Evolutionary conservation across 2,888 invertebrate species (phyloP), one percentile per base, ranked within the genome.

Genomic region (Sylvicola cinctus): DNA sequence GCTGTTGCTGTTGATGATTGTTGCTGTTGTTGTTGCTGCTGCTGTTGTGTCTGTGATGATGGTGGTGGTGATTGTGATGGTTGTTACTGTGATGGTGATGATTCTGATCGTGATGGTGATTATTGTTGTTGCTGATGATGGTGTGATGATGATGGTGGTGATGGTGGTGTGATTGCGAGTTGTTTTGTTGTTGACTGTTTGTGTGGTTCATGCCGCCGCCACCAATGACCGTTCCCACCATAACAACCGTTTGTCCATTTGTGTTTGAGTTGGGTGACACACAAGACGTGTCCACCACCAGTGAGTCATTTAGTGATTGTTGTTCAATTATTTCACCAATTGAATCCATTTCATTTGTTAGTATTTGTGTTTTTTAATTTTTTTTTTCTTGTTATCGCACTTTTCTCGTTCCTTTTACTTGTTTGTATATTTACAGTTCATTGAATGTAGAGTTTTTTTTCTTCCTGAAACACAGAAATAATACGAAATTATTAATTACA

Each of bases 271-370:
- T 55, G 39, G 55, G 51, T 48, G 60, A 57, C 57, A 60, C 60
- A 52, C 60, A 57, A 52, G 58, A 55, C 41, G 65, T 46, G 37
- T 55, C 55, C 28, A 46, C 61, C 23, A 51, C 49, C 36, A 58
- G 43, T 36, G 56, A 54, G 48, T 65, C 63, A 47, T 58, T 60
- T 43, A 65, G 57, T 45, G 62, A 52, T 51, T 64, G 65, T 49
- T 63, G 62, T 50, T 66, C 65, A 49, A 67, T 65, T 56, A 68
- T 66, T 48, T 66, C 66, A 49, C 62, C 65, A 49, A 67, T 62
- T 48, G 65, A 64, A 49, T 67, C 66, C 66, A 67, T 67, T 35
- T 38, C 15, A n/a, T n/a, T n/a, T n/a, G n/a, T n/a, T n/a, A n/a
- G n/a, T n/a, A n/a, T n/a, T n/a, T n/a, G n/a, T n/a, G n/a, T n/a